A percentile compares a stretch with the other conserved stretches of the same genome.
These are phyloP conservation scores for Equus przewalskii DNA, from an alignment of 2,113 vertebrate genomes.

Conservation along the genomic window DNA sequence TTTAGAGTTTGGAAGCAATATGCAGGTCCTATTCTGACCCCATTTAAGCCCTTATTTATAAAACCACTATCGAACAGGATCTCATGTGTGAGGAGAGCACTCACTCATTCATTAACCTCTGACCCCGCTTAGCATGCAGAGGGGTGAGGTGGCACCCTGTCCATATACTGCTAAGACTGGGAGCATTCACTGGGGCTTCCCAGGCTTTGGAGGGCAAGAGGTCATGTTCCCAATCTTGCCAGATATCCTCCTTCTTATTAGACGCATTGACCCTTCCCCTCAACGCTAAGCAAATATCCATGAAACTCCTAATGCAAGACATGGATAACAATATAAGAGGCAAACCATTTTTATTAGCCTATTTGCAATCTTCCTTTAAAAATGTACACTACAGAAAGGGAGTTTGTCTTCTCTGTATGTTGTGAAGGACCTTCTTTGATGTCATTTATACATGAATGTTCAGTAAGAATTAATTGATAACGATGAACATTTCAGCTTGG, in stretches of 20 bases:
- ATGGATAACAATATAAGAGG: not conserved
- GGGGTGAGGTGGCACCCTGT: not conserved
- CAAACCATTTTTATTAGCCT: not conserved
- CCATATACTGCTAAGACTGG: not conserved
- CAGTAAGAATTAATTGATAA: not conserved
- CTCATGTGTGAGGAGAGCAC: not conserved
- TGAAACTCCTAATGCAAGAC: not conserved
- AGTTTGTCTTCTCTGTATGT: not conserved
- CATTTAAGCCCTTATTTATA: constrained; percentile 54
- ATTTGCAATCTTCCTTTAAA: not conserved
- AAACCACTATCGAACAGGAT: constrained; percentile 23
- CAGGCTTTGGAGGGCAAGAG: constrained; percentile 71
- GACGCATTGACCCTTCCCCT: constrained; percentile 25
- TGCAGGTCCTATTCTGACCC: constrained; percentile 37
- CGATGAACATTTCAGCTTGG: not conserved
- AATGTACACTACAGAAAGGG: not conserved
- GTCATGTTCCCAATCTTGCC: constrained; percentile 70
- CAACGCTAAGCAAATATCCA: not conserved
- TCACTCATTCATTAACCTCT: constrained; percentile 78
- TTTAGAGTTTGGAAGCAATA: not conserved
- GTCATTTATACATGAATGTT: not conserved
- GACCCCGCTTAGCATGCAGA: constrained; percentile 30
- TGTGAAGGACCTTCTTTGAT: not conserved
- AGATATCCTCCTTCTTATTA: constrained; percentile 28
- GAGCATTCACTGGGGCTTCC: constrained; percentile 56